phyloP scores from a whole-genome alignment of 1,140 invertebrate species.

The Sarcophaga peregrina region DNA sequence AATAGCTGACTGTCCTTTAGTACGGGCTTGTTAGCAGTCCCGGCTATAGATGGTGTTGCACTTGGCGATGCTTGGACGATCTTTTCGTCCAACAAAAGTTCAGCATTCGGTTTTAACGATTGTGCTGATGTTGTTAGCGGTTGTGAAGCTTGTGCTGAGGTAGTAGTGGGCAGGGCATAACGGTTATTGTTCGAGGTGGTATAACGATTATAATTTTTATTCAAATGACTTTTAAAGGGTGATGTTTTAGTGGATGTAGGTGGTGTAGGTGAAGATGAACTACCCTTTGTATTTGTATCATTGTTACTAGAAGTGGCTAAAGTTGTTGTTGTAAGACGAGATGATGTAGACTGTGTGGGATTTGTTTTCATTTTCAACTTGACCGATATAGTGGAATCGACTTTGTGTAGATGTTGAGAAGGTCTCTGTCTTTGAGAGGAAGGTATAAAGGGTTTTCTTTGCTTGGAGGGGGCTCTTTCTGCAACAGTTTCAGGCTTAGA shows the following conservation, averaged over 20 bases:
- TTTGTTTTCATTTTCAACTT: conserved; percentile 26
- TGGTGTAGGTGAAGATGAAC: not conserved
- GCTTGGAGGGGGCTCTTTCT: conserved; percentile 8
- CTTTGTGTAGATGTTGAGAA: conserved; percentile 8
- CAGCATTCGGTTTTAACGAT: conserved; percentile 34
- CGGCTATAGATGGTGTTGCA: conserved; percentile 34
- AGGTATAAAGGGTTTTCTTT: conserved; percentile 32
- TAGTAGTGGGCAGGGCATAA: not conserved
- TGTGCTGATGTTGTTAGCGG: conserved; percentile 9
- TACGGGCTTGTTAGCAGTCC: conserved; percentile 50
- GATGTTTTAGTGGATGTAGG: conserved; percentile 5
- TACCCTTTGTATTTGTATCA: not conserved
- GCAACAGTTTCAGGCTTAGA: conserved; percentile 22
- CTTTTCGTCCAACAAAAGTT: conserved; percentile 40
- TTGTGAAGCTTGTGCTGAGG: not conserved
- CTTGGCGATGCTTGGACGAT: conserved; percentile 27
- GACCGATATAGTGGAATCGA: conserved; percentile 24
- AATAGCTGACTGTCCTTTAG: conserved; percentile 69
- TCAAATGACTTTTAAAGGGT: conserved; percentile 28
- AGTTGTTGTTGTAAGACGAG: not conserved
- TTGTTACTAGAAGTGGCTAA: not conserved
- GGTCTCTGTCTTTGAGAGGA: conserved; percentile 34
- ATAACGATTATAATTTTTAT: conserved; percentile 19
- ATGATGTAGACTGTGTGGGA: conserved; percentile 23
- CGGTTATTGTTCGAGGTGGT: conserved; percentile 27